Evolutionary conservation across 1,140 invertebrate species (phyloP).

Genomic region (Gonioctena quinquepunctata): DNA sequence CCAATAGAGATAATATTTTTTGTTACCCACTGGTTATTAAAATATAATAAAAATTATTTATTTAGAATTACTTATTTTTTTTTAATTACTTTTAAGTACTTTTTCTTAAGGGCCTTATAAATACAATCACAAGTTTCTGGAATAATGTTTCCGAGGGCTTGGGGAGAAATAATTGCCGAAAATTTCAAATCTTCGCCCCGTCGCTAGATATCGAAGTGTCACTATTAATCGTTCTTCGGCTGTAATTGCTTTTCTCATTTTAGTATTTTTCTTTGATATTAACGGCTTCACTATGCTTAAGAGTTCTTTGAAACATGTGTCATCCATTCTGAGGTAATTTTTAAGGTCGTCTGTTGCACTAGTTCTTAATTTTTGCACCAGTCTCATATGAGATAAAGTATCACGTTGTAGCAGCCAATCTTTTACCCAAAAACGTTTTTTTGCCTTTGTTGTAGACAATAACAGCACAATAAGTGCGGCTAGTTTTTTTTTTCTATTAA

Average conservation of each 20-base stretch:
- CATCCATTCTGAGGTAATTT: conserved; percentile 23
- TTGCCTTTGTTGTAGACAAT: too few relatives aligned
- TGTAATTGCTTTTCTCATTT: conserved; percentile 14
- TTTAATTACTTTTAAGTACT: background rate
- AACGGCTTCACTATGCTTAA: conserved; percentile 14
- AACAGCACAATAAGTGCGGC: too few relatives aligned
- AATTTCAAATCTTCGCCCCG: conserved; percentile 1
- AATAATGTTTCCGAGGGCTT: background rate
- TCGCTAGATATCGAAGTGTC: conserved; percentile 6
- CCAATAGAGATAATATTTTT: too few relatives aligned
- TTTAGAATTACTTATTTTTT: too few relatives aligned
- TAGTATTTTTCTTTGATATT: conserved; percentile 17
- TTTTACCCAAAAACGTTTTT: conserved; percentile 24
- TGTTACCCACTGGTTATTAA: too few relatives aligned
- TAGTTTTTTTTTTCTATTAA: too few relatives aligned
- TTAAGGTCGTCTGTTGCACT: conserved; percentile 12
- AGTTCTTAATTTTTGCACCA: conserved; percentile 15
- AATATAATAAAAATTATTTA: too few relatives aligned
- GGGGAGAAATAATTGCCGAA: background rate
- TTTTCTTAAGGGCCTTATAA: background rate
- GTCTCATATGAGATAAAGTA: conserved; percentile 16
- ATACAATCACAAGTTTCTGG: background rate
- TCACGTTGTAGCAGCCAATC: conserved; percentile 20
- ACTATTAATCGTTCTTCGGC: conserved; percentile 9
- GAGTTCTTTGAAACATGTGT: conserved; percentile 5